phyloP scores from a whole-genome alignment of 64 coral and sea anemone genomes.

The Stylophora pistillata region DNA sequence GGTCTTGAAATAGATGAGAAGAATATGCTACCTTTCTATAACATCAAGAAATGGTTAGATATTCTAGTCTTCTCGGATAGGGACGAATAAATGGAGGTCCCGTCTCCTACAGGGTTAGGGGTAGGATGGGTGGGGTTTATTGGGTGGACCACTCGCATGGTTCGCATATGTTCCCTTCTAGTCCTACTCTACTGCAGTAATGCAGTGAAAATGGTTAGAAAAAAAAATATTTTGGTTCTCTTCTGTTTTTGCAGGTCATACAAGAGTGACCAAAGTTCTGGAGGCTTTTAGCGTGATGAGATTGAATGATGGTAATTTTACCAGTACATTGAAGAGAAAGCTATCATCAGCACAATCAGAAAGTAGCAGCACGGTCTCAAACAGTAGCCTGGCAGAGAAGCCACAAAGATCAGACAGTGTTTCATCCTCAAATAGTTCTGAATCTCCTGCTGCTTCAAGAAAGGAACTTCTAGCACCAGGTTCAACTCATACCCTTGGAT shows the following conservation, averaged over 20 bases:
- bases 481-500: slow-evolving; percentile 29
- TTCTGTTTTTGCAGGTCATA: slow-evolving; percentile 60
- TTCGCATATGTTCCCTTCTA: too few relatives aligned
- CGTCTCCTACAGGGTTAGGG: too few relatives aligned
- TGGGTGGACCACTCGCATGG: too few relatives aligned
- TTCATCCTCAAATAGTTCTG: slow-evolving; percentile 66
- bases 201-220: not conserved
- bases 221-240: not conserved
- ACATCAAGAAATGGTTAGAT: too few relatives aligned
- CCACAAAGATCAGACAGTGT: slow-evolving; percentile 50
- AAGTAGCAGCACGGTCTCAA: slow-evolving; percentile 32
- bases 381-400: slow-evolving; percentile 46
- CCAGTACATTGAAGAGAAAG: slow-evolving; percentile 74
- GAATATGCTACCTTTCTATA: too few relatives aligned
- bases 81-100: too few relatives aligned
- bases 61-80: too few relatives aligned
- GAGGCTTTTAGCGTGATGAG: slow-evolving; percentile 92
- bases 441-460: slow-evolving; percentile 20
- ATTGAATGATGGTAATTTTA: slow-evolving; percentile 90
- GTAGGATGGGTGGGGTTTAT: too few relatives aligned
- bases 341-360: slow-evolving; percentile 50
- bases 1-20: too few relatives aligned
- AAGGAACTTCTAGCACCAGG: slow-evolving; percentile 32
- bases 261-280: slow-evolving; percentile 82
- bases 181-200: not conserved